Percentiles rank a stretch among this genome's conserved stretches.
Conservation (phyloP, 2,113 vertebrate species). For the Pituophis catenifer region DNA sequence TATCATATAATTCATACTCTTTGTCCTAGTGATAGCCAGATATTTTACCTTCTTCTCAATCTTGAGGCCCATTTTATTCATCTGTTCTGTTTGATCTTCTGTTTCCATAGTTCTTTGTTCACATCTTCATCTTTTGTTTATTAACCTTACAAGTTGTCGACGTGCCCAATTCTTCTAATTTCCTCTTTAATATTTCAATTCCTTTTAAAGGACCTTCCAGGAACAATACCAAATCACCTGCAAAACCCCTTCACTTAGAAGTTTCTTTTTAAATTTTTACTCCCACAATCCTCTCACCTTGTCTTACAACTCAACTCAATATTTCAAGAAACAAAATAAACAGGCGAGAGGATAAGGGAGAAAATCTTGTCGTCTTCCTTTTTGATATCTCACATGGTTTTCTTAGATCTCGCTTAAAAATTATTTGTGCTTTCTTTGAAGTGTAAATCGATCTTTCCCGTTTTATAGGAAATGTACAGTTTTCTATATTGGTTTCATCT, state of each 20-base stretch:
- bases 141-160: neutral
- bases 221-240: neutral
- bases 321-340: neutral
- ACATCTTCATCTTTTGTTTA: neutral
- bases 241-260: neutral
- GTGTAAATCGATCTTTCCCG: neutral
- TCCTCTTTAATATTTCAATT: neutral
- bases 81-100: neutral
- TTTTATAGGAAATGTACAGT: slow-evolving; percentile 36
- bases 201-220: neutral
- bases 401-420: neutral
- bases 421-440: neutral
- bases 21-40: neutral
- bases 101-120: neutral
- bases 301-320: neutral
- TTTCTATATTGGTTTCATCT: slow-evolving; percentile 24
- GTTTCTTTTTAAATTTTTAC: neutral
- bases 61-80: neutral
- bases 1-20: neutral
- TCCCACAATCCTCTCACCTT: neutral
- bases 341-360: neutral
- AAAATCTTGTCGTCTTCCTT: neutral
- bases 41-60: neutral
- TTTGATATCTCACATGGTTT: neutral
- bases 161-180: neutral